Evolutionary conservation across 2,113 vertebrate species (phyloP).

Genomic region (Acrocephalus kingi): DNA sequence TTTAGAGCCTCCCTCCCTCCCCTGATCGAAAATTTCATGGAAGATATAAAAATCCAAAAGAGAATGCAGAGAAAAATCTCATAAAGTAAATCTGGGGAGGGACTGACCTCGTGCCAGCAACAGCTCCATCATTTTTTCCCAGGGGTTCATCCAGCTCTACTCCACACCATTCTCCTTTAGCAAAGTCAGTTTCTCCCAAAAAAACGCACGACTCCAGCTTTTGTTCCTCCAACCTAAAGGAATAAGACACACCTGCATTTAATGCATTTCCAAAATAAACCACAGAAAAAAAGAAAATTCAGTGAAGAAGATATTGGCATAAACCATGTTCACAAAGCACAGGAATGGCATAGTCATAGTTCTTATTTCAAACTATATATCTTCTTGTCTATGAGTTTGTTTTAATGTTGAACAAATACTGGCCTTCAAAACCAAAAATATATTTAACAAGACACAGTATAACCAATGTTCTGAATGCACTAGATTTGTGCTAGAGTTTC

Average conservation of each 20-base stretch:
- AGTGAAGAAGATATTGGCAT: neutral
- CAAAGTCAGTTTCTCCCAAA: slow-evolving; percentile 96
- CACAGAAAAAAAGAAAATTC: neutral
- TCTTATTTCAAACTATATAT: neutral
- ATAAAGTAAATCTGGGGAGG: accelerated
- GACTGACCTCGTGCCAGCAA: slow-evolving; percentile 93
- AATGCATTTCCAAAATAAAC: neutral
- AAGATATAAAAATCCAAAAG: neutral
- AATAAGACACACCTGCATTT: neutral
- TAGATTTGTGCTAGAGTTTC: neutral
- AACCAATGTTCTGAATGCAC: neutral
- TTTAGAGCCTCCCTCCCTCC: neutral
- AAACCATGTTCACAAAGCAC: neutral
- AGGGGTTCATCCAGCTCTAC: slow-evolving; percentile 96
- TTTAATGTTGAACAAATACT: neutral
- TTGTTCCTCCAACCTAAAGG: slow-evolving; percentile 90
- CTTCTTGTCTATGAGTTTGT: neutral
- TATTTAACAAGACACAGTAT: neutral
- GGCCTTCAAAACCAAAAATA: neutral
- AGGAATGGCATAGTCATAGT: neutral
- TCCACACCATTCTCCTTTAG: slow-evolving; percentile 98
- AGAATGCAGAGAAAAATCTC: neutral
- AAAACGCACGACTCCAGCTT: slow-evolving; percentile 96
- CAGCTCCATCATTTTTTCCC: slow-evolving; percentile 96
- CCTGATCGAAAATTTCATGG: accelerated